Base-by-base conservation (phyloP, 2,888 invertebrate genomes). In the Lagria hirta region DNA sequence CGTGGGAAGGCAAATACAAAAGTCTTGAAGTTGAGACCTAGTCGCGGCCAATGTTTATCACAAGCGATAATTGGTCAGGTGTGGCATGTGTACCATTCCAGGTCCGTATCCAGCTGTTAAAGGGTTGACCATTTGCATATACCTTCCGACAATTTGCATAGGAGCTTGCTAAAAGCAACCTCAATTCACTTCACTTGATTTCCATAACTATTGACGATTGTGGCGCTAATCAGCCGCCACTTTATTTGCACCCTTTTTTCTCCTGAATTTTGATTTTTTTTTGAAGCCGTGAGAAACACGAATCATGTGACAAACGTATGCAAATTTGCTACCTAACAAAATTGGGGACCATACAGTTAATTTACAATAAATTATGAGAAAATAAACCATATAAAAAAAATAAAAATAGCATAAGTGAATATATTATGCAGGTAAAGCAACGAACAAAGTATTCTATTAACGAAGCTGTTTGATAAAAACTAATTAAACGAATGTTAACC, bases 61-160 rank as follows among this genome's bases (percentile, higher is more conserved):
- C 50, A 56, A 49, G 57, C 54, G 60, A 60, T 62, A 61, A 62
- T 61, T 62, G 62, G 58, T 59, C 62, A 62, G 62, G 62, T 62
- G 61, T 59, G 61, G 60, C 52, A 12, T 48, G 48, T 48, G 48
- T 48, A 48, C 43, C 48, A 17, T 38, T 29, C 14, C 38, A 33
- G 41, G 32, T 27, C 13, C 33, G 41, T 27, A 15, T 32, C 26
- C 22, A 27, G 29, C 24, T 4, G 8, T 8, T 7, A 4, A 23
- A n/a, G n/a, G n/a, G n/a, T n/a, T n/a, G n/a, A 6, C 24, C 23
- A 22, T 22, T 22, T 4, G 3, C 22, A 4, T 11, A 7, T 22
- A 8, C n/a, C n/a, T 22, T 22, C 22, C 8, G 22, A 8, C 27
- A 14, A 23, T 8, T 23, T 4, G n/a, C 24, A 8, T 7, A 23